Conservation (phyloP, 2,888 invertebrate species). For the Microchrysa polita region DNA sequence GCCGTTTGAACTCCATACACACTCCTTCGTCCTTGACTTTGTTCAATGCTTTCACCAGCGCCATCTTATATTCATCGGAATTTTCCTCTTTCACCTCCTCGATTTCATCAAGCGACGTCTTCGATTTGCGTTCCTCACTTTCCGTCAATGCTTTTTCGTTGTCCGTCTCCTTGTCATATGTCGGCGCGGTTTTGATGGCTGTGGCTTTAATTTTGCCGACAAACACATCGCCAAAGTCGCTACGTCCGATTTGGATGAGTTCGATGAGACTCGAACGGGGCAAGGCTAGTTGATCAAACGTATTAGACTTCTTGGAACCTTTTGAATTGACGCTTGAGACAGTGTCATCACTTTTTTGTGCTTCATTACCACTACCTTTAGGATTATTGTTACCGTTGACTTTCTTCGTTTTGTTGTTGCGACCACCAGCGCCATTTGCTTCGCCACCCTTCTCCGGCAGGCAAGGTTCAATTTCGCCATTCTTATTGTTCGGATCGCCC, state of each 20-base stretch:
- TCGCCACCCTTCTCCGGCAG: conserved; percentile 54
- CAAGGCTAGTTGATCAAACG: conserved; percentile 80
- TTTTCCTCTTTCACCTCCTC: conserved; percentile 63
- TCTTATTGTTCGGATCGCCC: conserved; percentile 58
- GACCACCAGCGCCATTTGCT: conserved; percentile 44
- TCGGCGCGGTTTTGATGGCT: conserved; percentile 54
- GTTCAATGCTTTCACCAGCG: conserved; percentile 81
- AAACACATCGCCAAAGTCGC: conserved; percentile 92
- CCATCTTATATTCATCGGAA: conserved; percentile 61
- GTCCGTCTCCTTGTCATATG: conserved; percentile 54
- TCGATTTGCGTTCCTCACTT: conserved; percentile 62
- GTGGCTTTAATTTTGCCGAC: conserved; percentile 72
- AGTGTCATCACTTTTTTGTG: conserved; percentile 72
- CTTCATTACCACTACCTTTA: conserved; percentile 65
- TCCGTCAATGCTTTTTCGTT: conserved; percentile 49
- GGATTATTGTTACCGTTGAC: conserved; percentile 60
- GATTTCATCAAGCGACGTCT: conserved; percentile 64
- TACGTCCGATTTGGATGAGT: conserved; percentile 77
- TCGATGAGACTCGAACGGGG: conserved; percentile 79
- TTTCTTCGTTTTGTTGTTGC: conserved; percentile 54
- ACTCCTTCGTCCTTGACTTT: conserved; percentile 80
- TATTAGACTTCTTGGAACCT: conserved; percentile 69
- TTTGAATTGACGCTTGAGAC: conserved; percentile 73
- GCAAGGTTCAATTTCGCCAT: conserved; percentile 62
- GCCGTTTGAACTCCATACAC: conserved; percentile 85